phyloP scores from a whole-genome alignment of 2,797 vertebrate species.

The Heteromormyrus szaboi region DNA sequence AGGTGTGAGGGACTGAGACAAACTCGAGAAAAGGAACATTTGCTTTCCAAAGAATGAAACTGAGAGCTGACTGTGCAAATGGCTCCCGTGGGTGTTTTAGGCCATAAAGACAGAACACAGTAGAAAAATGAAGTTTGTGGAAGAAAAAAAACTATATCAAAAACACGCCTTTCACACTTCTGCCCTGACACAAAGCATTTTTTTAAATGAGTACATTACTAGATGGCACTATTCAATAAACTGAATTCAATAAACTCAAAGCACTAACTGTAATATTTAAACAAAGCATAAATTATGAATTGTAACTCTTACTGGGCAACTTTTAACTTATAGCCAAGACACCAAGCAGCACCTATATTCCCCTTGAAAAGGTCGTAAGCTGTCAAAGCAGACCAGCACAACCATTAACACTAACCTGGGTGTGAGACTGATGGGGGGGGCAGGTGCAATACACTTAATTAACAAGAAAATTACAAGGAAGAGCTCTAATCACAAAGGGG shows the following conservation, averaged over 20 bases:
- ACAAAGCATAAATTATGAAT: neutral
- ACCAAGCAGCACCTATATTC: neutral
- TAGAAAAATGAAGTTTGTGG: neutral
- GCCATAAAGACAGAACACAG: neutral
- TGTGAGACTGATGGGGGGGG: neutral
- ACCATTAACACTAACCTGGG: neutral
- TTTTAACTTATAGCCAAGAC: neutral
- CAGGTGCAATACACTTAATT: neutral
- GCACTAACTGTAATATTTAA: neutral
- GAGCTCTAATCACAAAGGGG: neutral
- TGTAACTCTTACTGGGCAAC: neutral
- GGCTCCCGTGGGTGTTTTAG: neutral
- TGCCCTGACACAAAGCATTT: neutral
- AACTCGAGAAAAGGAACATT: neutral
- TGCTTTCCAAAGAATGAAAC: neutral
- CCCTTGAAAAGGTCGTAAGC: neutral
- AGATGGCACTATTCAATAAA: neutral
- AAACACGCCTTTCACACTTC: neutral
- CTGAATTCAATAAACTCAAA: neutral
- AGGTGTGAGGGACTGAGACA: neutral
- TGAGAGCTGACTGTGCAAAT: neutral
- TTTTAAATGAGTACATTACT: neutral
- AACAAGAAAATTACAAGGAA: neutral
- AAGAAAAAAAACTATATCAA: neutral
- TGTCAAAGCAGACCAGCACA: neutral